Percentiles rank a stretch among this genome's conserved stretches.
Evolutionary conservation across 1,140 invertebrate genomes (phyloP).

Genomic region (Bathynomus jamesi): DNA sequence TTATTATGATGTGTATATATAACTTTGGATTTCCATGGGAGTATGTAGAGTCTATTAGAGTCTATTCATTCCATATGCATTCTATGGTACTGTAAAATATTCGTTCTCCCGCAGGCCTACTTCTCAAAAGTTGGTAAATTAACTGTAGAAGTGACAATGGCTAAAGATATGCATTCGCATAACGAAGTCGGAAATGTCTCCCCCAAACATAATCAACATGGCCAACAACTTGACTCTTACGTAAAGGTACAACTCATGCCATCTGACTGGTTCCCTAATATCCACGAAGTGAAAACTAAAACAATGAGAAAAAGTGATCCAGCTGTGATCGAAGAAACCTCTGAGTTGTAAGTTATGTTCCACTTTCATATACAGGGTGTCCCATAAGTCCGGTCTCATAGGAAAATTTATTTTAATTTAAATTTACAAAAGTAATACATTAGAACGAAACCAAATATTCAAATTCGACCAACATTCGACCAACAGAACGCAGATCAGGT

Average conservation of each 20-base stretch:
- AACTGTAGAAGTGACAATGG: slow-evolving; percentile 32
- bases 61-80: too few relatives aligned
- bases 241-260: slow-evolving; percentile 32
- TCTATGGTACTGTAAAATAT: neutral
- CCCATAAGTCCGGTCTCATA: too few relatives aligned
- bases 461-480: too few relatives aligned
- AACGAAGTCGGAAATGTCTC: slow-evolving; percentile 18
- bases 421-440: too few relatives aligned
- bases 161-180: slow-evolving; percentile 21
- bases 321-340: slow-evolving; percentile 28
- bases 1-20: neutral
- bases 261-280: slow-evolving; percentile 24
- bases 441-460: too few relatives aligned
- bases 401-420: too few relatives aligned
- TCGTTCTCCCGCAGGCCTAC: slow-evolving; percentile 6
- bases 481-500: too few relatives aligned
- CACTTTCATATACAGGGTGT: too few relatives aligned
- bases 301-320: slow-evolving; percentile 28
- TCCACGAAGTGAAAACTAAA: slow-evolving; percentile 20
- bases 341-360: slow-evolving; percentile 28
- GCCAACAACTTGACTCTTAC: slow-evolving; percentile 26
- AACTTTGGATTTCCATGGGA: too few relatives aligned
- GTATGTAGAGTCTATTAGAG: too few relatives aligned
- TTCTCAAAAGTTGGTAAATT: slow-evolving; percentile 27
- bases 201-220: slow-evolving; percentile 1